phyloP scores from a whole-genome alignment of 2,888 invertebrate genomes.

The Xestia rhomboidea region DNA sequence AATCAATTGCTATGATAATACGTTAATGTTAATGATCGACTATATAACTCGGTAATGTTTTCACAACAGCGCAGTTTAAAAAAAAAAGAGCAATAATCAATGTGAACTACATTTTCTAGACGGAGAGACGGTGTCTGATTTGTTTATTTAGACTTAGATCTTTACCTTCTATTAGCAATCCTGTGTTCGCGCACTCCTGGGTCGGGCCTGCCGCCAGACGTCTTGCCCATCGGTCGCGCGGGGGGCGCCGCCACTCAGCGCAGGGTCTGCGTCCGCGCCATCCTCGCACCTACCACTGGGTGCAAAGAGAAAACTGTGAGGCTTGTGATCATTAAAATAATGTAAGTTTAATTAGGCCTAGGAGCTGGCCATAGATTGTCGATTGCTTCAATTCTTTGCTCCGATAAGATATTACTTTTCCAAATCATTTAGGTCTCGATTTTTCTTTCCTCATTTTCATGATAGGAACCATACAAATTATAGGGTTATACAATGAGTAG shows the following conservation, averaged over 20 bases:
- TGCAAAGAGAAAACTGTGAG: slow-evolving; percentile 1
- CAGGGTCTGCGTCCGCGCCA: slow-evolving; percentile 67
- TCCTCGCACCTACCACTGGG: slow-evolving; percentile 72
- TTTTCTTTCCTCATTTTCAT: not conserved
- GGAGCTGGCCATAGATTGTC: not conserved
- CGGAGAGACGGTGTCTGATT: not conserved
- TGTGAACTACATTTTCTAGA: not conserved
- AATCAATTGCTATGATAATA: not conserved
- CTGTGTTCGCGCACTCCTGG: slow-evolving; percentile 84
- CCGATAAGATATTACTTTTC: not conserved
- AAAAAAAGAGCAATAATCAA: not conserved
- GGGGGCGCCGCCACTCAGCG: slow-evolving; percentile 75
- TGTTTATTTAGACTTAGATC: not conserved
- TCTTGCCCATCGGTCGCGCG: slow-evolving; percentile 87
- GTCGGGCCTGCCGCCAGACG: slow-evolving; percentile 87
- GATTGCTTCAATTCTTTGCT: not conserved
- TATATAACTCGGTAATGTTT: not conserved
- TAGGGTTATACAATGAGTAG: not conserved
- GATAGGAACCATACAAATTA: not conserved
- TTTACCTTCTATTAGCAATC: slow-evolving; percentile 83
- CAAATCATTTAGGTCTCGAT: not conserved
- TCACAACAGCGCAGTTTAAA: not conserved
- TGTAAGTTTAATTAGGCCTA: not conserved
- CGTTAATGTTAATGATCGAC: not conserved
- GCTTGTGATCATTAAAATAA: not conserved